Percentiles rank a stretch among this genome's conserved stretches.
phyloP scores from a whole-genome alignment of 53 echinoderm and acorn worm species.

The Astropecten irregularis region DNA sequence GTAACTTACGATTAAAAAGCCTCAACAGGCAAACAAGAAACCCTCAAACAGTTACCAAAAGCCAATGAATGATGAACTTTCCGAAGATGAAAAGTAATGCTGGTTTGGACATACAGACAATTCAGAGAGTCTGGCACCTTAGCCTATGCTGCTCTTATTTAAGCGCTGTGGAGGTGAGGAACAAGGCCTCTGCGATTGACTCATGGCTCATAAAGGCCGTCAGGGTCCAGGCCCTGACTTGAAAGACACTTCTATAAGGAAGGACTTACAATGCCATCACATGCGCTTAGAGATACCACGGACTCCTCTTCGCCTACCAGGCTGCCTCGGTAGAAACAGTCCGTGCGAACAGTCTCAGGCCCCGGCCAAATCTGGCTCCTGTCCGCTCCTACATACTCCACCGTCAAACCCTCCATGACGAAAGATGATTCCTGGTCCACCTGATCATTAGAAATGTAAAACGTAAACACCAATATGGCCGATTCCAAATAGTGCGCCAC shows the following conservation, averaged over 20 bases:
- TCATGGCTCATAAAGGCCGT: not conserved
- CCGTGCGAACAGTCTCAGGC: not conserved
- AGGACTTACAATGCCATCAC: slow-evolving; percentile 8
- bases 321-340: slow-evolving; percentile 15
- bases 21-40: no score
- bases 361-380: not conserved
- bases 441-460: not conserved
- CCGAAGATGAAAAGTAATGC: no score
- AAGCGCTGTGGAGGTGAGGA: not conserved
- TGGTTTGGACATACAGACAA: no score
- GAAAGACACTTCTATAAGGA: no score
- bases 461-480: not conserved
- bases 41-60: no score
- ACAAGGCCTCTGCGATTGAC: not conserved
- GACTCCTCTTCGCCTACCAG: not conserved
- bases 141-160: no score
- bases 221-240: no score
- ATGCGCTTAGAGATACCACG: slow-evolving; percentile 3
- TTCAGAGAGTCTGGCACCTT: no score
- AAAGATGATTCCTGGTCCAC: slow-evolving; percentile 16
- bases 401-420: not conserved
- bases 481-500: no score
- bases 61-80: no score
- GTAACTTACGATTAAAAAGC: no score
- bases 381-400: not conserved